Percentiles rank a stretch among this genome's conserved stretches.
phyloP scores from a whole-genome alignment of 1,140 invertebrate genomes.

The Cyrtorhinus lividipennis region DNA sequence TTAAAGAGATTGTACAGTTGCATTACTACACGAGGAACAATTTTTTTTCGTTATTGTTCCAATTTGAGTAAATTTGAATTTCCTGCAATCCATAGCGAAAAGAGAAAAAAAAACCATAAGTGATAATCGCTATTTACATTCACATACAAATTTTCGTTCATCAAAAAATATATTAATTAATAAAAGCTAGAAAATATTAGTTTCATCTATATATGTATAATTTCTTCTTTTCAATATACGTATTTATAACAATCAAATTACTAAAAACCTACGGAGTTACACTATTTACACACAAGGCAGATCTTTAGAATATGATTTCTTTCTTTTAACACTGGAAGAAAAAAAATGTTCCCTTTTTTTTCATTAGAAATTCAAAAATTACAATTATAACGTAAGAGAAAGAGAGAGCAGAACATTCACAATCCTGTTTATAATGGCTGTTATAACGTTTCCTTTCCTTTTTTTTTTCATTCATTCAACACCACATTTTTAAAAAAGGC shows the following conservation, averaged over 20 bases:
- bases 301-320: conserved; percentile 1
- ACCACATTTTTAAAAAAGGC: too few species aligned
- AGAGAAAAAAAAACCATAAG: background rate
- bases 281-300: conserved; percentile 8
- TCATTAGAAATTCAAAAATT: background rate
- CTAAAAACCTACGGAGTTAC: background rate
- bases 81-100: too few species aligned
- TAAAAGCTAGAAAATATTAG: conserved; percentile 1
- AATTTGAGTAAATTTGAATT: too few species aligned
- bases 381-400: background rate
- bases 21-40: too few species aligned
- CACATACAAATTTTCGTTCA: background rate
- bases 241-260: conserved; percentile 3
- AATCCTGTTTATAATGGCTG: background rate
- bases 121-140: background rate
- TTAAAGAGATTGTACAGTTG: too few species aligned
- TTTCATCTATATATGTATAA: background rate
- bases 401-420: conserved; percentile 4
- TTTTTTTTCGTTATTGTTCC: too few species aligned
- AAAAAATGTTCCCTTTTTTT: background rate
- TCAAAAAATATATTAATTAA: background rate
- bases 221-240: background rate
- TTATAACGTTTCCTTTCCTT: too few species aligned
- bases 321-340: background rate
- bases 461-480: too few species aligned